Evolutionary conservation across 2,113 vertebrate genomes (phyloP).

Genomic region (Vidua chalybeata): DNA sequence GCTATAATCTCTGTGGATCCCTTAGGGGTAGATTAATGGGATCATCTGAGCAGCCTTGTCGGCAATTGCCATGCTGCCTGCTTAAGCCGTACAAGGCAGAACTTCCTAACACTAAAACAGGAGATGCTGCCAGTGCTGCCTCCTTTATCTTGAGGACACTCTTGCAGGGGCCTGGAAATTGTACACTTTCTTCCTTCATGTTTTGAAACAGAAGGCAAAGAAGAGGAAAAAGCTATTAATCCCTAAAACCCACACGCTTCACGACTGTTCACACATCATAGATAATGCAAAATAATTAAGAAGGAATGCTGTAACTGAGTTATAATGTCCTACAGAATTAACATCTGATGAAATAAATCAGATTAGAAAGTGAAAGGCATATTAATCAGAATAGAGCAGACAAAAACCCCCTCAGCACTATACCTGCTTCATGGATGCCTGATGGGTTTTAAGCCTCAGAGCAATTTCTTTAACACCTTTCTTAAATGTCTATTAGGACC

Average conservation of each 20-base stretch:
- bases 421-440: background rate
- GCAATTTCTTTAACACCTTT: background rate
- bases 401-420: background rate
- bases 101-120: background rate
- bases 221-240: background rate
- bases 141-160: background rate
- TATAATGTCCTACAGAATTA: background rate
- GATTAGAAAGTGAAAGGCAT: background rate
- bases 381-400: background rate
- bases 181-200: background rate
- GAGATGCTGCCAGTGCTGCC: background rate
- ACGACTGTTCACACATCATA: background rate
- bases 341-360: background rate
- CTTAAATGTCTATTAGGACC: background rate
- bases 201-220: constrained; percentile 5
- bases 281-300: background rate
- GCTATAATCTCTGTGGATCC: constrained; percentile 13
- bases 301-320: background rate
- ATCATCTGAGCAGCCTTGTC: background rate
- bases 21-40: constrained; percentile 50
- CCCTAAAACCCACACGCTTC: background rate
- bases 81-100: constrained; percentile 12
- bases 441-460: background rate
- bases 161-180: background rate
- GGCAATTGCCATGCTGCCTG: background rate